Conservation (phyloP, 1,140 invertebrate genomes). For the Grapholita molesta region DNA sequence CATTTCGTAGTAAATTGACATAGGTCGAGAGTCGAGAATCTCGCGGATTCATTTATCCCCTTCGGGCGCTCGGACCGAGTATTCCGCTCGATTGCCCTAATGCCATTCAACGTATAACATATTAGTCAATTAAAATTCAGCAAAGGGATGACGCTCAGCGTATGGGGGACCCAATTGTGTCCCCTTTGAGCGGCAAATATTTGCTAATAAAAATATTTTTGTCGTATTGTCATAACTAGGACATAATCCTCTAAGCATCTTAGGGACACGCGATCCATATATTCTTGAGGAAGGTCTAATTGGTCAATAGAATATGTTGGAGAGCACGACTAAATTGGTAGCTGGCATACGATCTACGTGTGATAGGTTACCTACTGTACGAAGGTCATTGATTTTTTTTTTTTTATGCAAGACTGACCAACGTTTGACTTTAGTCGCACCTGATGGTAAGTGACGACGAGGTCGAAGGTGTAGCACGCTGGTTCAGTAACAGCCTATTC, state of each 20-base stretch:
- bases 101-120: slow-evolving; percentile 10
- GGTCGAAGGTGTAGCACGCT: too few species aligned
- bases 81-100: slow-evolving; percentile 14
- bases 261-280: background rate
- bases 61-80: background rate
- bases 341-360: too few species aligned
- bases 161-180: slow-evolving; percentile 7
- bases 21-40: background rate
- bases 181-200: background rate
- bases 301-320: background rate
- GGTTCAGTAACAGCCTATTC: too few species aligned
- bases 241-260: background rate
- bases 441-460: too few species aligned
- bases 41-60: slow-evolving; percentile 2
- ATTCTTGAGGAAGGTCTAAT: background rate
- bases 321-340: background rate
- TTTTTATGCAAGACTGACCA: too few species aligned
- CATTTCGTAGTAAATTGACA: background rate
- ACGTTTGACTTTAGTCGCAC: too few species aligned
- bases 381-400: too few species aligned
- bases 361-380: too few species aligned
- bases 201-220: slow-evolving; percentile 7
- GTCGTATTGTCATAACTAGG: background rate
- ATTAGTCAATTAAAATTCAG: slow-evolving; percentile 18
- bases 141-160: slow-evolving; percentile 9